Evolutionary conservation across 2,797 vertebrate species (phyloP).

Genomic region (Microhierax caerulescens): DNA sequence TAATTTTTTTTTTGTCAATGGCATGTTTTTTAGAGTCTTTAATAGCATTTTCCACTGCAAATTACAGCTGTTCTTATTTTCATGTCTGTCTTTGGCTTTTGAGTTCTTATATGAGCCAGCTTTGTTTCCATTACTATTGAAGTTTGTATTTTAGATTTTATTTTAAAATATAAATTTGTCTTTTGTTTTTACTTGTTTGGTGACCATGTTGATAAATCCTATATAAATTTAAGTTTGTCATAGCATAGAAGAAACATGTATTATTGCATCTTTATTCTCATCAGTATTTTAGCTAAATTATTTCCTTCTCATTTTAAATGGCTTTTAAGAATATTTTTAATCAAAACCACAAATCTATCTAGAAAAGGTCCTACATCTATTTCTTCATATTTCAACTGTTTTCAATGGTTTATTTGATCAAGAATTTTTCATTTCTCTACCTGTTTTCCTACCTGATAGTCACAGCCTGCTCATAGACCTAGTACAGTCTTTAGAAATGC

Average conservation of each 20-base stretch:
- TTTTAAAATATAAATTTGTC: background rate
- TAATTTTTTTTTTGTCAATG: background rate
- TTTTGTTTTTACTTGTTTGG: background rate
- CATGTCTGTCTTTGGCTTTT: background rate
- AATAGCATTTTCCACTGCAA: background rate
- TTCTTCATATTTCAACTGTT: background rate
- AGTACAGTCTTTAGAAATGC: background rate
- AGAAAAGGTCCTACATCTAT: background rate
- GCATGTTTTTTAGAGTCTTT: background rate
- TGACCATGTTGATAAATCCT: background rate
- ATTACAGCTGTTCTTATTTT: background rate
- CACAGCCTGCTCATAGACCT: background rate
- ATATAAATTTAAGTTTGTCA: background rate
- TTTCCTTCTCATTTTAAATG: background rate
- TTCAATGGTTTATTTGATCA: background rate
- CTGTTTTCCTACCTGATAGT: background rate
- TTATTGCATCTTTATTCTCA: background rate
- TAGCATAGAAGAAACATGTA: background rate
- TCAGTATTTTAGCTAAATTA: background rate
- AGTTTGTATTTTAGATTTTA: background rate
- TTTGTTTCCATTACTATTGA: background rate
- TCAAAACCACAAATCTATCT: background rate
- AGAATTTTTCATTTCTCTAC: background rate
- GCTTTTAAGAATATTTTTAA: background rate
- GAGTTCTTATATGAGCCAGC: background rate